Evolutionary conservation across 1,140 invertebrate genomes (phyloP).

Genomic region (Neodiprion virginianus): DNA sequence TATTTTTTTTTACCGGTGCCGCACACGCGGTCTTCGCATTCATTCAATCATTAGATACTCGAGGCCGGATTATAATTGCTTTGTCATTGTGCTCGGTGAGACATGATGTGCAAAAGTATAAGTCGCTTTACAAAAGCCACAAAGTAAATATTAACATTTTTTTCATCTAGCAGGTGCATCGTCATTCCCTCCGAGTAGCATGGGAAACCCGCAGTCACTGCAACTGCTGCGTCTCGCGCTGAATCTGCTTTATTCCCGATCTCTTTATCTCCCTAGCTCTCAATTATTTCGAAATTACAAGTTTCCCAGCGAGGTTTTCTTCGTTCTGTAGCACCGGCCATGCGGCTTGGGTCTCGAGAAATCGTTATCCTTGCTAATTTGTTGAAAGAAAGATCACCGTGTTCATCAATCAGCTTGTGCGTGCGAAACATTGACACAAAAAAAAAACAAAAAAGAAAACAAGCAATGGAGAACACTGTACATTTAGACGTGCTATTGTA

Average conservation of each 20-base stretch:
- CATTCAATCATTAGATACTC: slow-evolving; percentile 9
- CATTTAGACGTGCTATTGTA: too few species aligned
- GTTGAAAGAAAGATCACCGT: too few species aligned
- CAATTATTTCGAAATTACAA: not conserved
- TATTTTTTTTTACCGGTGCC: not conserved
- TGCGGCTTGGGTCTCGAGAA: too few species aligned
- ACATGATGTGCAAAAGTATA: not conserved
- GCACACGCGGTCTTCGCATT: not conserved
- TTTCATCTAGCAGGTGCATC: slow-evolving; percentile 41
- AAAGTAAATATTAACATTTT: slow-evolving; percentile 50
- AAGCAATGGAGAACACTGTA: too few species aligned
- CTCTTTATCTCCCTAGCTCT: not conserved
- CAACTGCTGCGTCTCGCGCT: not conserved
- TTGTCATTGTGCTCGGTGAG: not conserved
- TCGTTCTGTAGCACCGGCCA: too few species aligned
- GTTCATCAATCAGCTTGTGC: not conserved
- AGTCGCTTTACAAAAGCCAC: slow-evolving; percentile 20
- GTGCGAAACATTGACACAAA: not conserved
- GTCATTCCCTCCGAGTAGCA: not conserved
- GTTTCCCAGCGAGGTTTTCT: too few species aligned
- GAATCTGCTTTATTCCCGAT: not conserved
- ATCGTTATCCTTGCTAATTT: too few species aligned
- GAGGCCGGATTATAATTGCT: not conserved
- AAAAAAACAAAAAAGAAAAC: too few species aligned
- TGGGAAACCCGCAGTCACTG: not conserved